Percentiles rank a stretch among this genome's conserved stretches.
phyloP scores from a whole-genome alignment of 1,140 invertebrate species.

The Zophobas morio region DNA sequence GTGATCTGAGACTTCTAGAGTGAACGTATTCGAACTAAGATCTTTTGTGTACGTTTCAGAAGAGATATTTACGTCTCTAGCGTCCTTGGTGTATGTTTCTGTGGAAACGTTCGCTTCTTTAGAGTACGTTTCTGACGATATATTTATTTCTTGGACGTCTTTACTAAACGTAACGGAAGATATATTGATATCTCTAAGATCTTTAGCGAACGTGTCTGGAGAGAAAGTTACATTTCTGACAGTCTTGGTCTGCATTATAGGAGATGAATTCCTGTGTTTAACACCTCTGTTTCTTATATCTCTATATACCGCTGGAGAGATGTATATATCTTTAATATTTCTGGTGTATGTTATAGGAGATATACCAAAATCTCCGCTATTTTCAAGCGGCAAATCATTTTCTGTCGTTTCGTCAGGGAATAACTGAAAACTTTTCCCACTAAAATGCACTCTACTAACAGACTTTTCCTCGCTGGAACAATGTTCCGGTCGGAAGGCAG shows the following conservation, averaged over 20 bases:
- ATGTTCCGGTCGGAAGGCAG: background rate
- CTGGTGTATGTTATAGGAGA: too few relatives aligned
- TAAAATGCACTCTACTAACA: background rate
- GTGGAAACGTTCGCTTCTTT: constrained; percentile 23
- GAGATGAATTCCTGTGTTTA: too few relatives aligned
- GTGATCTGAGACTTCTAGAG: constrained; percentile 52
- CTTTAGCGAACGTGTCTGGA: too few relatives aligned
- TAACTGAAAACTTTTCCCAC: background rate
- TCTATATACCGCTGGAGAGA: too few relatives aligned
- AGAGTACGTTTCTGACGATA: background rate
- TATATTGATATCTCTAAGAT: too few relatives aligned
- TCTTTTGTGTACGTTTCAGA: constrained; percentile 59
- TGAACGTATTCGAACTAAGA: constrained; percentile 54
- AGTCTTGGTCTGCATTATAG: background rate
- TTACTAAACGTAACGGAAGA: too few relatives aligned
- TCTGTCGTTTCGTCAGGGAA: background rate
- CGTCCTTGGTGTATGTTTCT: constrained; percentile 49
- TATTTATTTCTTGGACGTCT: too few relatives aligned
- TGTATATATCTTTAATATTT: too few relatives aligned
- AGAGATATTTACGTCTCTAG: constrained; percentile 43
- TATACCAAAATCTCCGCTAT: background rate
- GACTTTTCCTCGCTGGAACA: constrained; percentile 6
- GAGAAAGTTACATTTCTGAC: background rate
- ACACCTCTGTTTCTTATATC: too few relatives aligned
- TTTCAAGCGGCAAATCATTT: background rate